Base-by-base conservation (phyloP, 2,113 vertebrate genomes). In the Rhinolophus sinicus region DNA sequence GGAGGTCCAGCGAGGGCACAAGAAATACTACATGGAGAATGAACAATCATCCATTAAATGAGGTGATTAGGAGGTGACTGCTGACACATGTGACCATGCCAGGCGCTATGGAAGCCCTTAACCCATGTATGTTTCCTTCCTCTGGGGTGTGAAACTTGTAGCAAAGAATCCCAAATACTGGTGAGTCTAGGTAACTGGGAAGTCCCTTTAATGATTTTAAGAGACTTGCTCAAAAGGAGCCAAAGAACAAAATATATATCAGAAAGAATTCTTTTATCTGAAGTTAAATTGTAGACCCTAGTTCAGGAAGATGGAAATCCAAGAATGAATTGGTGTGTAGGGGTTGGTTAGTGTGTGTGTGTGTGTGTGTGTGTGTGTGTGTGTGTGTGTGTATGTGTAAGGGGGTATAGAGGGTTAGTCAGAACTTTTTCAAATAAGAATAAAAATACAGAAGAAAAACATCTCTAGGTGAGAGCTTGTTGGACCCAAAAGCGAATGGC, bases 341-440 rank as follows among this genome's bases (percentile, higher is more conserved):
- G 10, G 5, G 0, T 13, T 3, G 6, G 0, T 22, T 15, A 33
- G 40, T 56, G 30, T 24, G 12, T 40, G 13, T 35, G 22, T 30
- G 22, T 8, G 69, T 16, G n/a, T 35, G 5, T 22, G 18, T 56
- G 33, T 40, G 28, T 24, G 12, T 50, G 13, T 33, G 19, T 35
- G 22, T 30, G 16, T 8, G 69, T 18, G n/a, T 35, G 6, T 22
- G 18, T 56, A 26, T 38, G 44, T 19, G 1, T 3, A 58, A 62
- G 38, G 26, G 16, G 38, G 14, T 60, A 21, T 15, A 88, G 19
- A 89, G 9, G 8, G 78, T 96, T 90, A 95, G 78, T 75, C 50
- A 75, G 73, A 82, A 73, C 26, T 83, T 83, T 82, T 69, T 86
- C 62, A 85, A 85, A 67, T 83, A 62, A 90, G n/a, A 90, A 77